These are phyloP conservation scores for Galeopsomyia nigrocyanea DNA, from an alignment of 2,888 invertebrate genomes.

Conservation along the genomic window DNA sequence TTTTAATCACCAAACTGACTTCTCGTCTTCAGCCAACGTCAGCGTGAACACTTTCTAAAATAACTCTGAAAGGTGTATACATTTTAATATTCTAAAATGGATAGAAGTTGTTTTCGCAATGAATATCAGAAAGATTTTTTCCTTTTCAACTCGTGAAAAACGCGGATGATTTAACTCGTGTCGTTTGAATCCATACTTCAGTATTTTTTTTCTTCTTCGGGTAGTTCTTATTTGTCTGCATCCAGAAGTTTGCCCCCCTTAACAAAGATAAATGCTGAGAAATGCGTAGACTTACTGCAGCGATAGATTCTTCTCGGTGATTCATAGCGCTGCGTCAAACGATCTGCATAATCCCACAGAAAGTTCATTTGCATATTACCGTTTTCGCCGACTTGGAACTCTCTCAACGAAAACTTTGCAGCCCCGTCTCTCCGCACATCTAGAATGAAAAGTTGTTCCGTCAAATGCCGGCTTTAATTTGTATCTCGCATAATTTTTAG, in stretches of 20 bases:
- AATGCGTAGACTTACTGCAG: slow-evolving; percentile 20
- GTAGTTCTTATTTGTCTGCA: not conserved
- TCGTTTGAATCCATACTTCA: too few species aligned
- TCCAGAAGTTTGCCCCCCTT: slow-evolving; percentile 5
- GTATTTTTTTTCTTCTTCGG: too few species aligned
- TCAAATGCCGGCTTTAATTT: slow-evolving; percentile 16
- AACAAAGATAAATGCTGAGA: slow-evolving; percentile 33
- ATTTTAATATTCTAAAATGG: too few species aligned
- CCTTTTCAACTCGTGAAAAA: too few species aligned
- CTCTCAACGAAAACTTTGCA: slow-evolving; percentile 24
- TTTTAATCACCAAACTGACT: slow-evolving; percentile 12
- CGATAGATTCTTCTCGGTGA: slow-evolving; percentile 35
- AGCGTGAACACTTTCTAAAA: not conserved
- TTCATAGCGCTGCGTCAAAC: slow-evolving; percentile 31
- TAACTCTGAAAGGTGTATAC: too few species aligned
- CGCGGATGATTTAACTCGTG: too few species aligned
- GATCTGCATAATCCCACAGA: slow-evolving; percentile 43
- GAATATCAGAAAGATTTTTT: too few species aligned
- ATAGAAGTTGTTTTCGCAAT: too few species aligned
- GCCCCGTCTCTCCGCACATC: not conserved
- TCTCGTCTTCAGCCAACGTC: not conserved
- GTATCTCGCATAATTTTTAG: not conserved
- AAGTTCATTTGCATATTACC: slow-evolving; percentile 44
- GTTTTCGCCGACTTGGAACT: slow-evolving; percentile 16
- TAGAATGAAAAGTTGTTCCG: slow-evolving; percentile 15